Percentiles rank a stretch among this genome's conserved stretches.
Conservation (phyloP, 2,888 invertebrate genomes). For the Lydus trimaculatus region DNA sequence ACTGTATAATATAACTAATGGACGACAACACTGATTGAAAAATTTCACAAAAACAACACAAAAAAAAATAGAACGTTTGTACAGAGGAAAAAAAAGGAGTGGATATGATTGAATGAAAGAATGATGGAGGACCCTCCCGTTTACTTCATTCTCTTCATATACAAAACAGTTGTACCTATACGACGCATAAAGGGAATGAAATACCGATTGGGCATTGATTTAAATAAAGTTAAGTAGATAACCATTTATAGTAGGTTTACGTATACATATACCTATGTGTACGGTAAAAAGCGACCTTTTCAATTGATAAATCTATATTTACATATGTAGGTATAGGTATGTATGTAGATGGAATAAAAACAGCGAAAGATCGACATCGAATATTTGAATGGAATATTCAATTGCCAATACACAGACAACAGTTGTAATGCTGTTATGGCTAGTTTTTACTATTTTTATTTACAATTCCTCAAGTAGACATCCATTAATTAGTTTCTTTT, state of each 20-base stretch:
- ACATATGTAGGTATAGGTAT: too few relatives aligned
- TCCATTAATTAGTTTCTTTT: background rate
- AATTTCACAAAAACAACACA: conserved; percentile 57
- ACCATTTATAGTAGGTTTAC: background rate
- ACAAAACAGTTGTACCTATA: background rate
- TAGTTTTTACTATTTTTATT: background rate
- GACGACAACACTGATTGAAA: conserved; percentile 61
- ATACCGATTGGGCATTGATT: background rate
- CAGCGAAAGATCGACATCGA: too few relatives aligned
- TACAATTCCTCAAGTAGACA: background rate
- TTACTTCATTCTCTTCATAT: conserved; percentile 5
- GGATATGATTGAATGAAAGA: conserved; percentile 56
- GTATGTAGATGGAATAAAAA: background rate
- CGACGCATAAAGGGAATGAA: background rate
- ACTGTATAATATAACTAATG: conserved; percentile 60
- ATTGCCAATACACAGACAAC: background rate
- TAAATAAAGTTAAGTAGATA: background rate
- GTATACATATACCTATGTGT: background rate
- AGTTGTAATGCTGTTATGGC: background rate
- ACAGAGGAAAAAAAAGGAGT: conserved; percentile 36
- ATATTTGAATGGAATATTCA: background rate
- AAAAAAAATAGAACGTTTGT: conserved; percentile 52
- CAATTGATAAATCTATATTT: background rate
- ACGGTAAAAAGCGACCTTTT: background rate
- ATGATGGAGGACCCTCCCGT: conserved; percentile 29